Conservation (phyloP, 2,797 vertebrate species). For the Allobates femoralis region DNA sequence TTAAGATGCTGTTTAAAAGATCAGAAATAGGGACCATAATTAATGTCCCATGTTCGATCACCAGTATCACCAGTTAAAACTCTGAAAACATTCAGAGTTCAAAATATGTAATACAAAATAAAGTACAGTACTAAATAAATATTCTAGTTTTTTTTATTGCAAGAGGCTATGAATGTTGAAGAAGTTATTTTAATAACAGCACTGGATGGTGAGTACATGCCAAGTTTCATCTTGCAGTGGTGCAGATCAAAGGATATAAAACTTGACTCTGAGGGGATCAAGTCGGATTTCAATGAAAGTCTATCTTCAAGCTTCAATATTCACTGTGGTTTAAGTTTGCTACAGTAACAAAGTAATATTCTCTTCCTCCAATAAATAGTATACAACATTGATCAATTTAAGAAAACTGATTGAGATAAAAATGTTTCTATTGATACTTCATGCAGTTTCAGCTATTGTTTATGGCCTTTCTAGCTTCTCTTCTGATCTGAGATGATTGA, state of each 20-base stretch:
- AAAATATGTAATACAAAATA: no score
- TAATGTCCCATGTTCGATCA: no score
- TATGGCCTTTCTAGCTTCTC: no score
- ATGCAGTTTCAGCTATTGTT: no score
- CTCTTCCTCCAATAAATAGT: slow-evolving; percentile 22
- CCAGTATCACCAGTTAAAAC: no score
- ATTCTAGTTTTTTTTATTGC: not conserved
- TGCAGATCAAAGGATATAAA: slow-evolving; percentile 19
- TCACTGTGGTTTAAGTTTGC: not conserved
- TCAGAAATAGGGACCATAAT: no score
- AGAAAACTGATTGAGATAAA: slow-evolving; percentile 26
- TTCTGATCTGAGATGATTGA: no score
- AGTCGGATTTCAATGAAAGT: slow-evolving; percentile 48
- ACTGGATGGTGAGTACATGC: not conserved
- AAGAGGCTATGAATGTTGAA: no score
- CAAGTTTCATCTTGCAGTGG: slow-evolving; percentile 14
- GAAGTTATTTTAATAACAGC: not conserved
- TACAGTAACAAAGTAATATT: slow-evolving; percentile 14
- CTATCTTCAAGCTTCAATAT: slow-evolving; percentile 8
- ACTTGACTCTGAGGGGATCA: slow-evolving; percentile 29
- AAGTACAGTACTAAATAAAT: no score
- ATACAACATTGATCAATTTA: slow-evolving; percentile 25
- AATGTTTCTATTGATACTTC: not conserved
- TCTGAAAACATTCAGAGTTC: no score
- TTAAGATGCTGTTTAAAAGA: no score